Percentiles rank a stretch among this genome's conserved stretches.
phyloP scores from a whole-genome alignment of 2,797 vertebrate genomes.

The Urophycis tenuis region DNA sequence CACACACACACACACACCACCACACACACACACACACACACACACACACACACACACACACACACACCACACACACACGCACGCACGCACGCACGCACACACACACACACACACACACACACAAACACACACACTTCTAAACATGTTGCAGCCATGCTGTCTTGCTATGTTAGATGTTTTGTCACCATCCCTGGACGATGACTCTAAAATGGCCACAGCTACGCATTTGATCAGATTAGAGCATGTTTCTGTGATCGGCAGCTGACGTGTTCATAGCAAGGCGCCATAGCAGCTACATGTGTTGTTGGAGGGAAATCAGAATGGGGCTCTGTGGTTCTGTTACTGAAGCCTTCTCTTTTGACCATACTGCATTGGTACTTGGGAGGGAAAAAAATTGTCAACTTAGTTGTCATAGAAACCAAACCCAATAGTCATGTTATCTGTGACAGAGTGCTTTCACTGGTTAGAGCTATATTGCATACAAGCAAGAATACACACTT shows the following conservation, averaged over 20 bases:
- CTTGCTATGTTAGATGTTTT: not conserved
- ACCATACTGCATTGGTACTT: constrained; percentile 55
- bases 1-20: not conserved
- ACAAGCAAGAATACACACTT: constrained; percentile 23
- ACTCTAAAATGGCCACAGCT: not conserved
- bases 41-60: too few relatives aligned
- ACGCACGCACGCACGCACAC: not conserved
- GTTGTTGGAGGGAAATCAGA: not conserved
- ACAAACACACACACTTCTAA: not conserved
- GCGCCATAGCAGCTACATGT: not conserved
- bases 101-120: not conserved
- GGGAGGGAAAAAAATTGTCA: constrained; percentile 60
- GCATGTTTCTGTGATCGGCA: not conserved
- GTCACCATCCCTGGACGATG: not conserved
- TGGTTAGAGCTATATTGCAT: constrained; percentile 50
- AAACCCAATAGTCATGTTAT: constrained; percentile 67
- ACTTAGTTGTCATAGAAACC: constrained; percentile 76
- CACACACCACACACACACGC: not conserved
- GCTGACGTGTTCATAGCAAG: not conserved
- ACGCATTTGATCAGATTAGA: not conserved
- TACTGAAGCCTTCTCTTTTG: constrained; percentile 21
- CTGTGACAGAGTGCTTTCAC: constrained; percentile 63
- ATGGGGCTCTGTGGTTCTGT: constrained; percentile 10
- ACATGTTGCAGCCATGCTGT: not conserved
- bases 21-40: too few relatives aligned